Evolutionary conservation across 2,113 vertebrate genomes (phyloP).

Genomic region (Phylloscopus whistleri): DNA sequence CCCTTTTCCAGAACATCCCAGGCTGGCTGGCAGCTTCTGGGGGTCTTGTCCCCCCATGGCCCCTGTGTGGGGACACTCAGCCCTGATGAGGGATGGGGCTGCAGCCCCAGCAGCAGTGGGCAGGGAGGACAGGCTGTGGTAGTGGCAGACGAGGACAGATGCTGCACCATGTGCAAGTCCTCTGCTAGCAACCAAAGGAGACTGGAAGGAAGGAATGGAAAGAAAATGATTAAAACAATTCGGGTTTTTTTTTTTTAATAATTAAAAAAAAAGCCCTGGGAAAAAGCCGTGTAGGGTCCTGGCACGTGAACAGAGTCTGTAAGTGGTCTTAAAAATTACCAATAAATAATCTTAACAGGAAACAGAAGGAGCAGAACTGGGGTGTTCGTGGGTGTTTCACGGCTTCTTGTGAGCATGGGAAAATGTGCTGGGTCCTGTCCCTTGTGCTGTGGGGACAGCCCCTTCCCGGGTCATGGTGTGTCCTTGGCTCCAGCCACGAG

Average conservation of each 20-base stretch:
- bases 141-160: accelerated
- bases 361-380: conserved; percentile 48
- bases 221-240: conserved; percentile 45
- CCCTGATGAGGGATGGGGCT: background rate
- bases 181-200: background rate
- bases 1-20: background rate
- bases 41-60: background rate
- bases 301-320: conserved; percentile 48
- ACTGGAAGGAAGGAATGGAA: conserved; percentile 47
- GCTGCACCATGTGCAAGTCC: background rate
- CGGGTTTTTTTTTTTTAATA: background rate
- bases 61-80: background rate
- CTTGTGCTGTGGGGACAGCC: background rate
- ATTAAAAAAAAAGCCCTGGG: conserved; percentile 42
- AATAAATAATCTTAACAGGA: conserved; percentile 66
- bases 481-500: background rate
- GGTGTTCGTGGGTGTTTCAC: conserved; percentile 24
- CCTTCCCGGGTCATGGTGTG: accelerated
- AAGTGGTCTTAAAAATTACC: conserved; percentile 51
- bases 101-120: background rate
- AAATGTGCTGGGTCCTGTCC: background rate
- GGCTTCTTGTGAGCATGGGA: conserved; percentile 44
- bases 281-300: conserved; percentile 45
- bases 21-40: background rate
- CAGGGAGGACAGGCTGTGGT: background rate